Base-by-base conservation (phyloP, 2,888 invertebrate genomes). In the Amphipoea lucens region DNA sequence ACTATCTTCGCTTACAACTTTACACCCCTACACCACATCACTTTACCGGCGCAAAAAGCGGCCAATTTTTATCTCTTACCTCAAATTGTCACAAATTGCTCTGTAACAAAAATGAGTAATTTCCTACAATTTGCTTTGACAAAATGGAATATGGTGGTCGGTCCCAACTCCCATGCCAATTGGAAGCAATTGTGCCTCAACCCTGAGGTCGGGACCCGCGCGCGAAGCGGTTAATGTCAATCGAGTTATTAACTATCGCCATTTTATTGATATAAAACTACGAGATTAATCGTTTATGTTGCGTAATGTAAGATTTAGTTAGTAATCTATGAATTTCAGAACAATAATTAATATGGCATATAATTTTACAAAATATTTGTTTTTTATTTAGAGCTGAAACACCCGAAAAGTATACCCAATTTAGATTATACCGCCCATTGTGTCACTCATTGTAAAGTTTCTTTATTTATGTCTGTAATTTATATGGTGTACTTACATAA, bases 161-260 rank as follows among this genome's bases (percentile, higher is more conserved):
- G 88, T 90, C 91, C 86, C 91, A 91, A 29, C 87, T 92, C 91
- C 86, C 91, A 91, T 89, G 92, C 82, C 93, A 94, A 94, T 94
- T 94, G 94, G 83, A 80, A 87, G 81, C 93, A 94, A 95, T 95
- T 94, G 92, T 81, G 80, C 79, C 83, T 85, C 89, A 91, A 91
- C 92, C 90, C 90, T 84, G 90, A 78, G 93, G 94, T 93, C 93
- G 90, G 86, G 81, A 87, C 88, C 87, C 80, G 83, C 73, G 87
- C 79, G 78, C 65, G 77, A 67, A 68, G 48, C 66, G 36, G 42
- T 75, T 85, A 85, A 88, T 88, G 90, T 78, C 90, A 89, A 88
- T 87, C 87, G 85, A 20, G 66, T 17, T 79, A 77, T 62, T 80
- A 84, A 75, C 66, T 75, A 74, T 73, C 63, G 66, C 69, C 66